A percentile compares a stretch with the other conserved stretches of the same genome.
phyloP scores from a whole-genome alignment of 2,113 vertebrate genomes.

The Mastomys coucha region DNA sequence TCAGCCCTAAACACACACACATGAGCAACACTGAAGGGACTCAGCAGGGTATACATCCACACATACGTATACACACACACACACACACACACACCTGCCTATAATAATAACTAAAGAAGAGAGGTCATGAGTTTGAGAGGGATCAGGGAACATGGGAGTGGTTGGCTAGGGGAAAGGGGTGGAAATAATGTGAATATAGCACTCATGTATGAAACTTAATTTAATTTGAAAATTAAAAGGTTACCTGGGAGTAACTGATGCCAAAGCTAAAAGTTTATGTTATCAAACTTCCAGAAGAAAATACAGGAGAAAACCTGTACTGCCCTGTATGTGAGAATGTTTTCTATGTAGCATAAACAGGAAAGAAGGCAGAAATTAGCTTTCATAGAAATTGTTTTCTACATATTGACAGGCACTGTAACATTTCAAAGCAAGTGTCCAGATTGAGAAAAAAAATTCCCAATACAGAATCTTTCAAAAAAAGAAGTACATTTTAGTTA shows the following conservation, averaged over 20 bases:
- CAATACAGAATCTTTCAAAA: not conserved
- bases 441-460: not conserved
- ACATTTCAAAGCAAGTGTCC: not conserved
- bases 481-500: not conserved
- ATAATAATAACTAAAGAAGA: not conserved
- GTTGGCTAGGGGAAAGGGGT: not conserved
- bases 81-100: not conserved
- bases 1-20: not conserved
- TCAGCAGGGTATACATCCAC: not conserved
- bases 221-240: not conserved
- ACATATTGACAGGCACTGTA: not conserved
- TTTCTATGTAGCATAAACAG: not conserved
- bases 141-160: not conserved
- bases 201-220: too few species aligned
- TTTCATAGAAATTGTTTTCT: not conserved
- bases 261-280: not conserved
- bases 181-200: not conserved
- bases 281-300: constrained; percentile 16
- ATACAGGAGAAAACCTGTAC: not conserved
- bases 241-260: not conserved
- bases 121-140: not conserved
- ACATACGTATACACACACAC: fast-evolving
- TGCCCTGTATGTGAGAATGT: not conserved
- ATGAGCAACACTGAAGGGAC: not conserved
- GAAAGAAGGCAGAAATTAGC: not conserved